Conservation (phyloP, 2,888 invertebrate species). For the Galeruca laticollis region DNA sequence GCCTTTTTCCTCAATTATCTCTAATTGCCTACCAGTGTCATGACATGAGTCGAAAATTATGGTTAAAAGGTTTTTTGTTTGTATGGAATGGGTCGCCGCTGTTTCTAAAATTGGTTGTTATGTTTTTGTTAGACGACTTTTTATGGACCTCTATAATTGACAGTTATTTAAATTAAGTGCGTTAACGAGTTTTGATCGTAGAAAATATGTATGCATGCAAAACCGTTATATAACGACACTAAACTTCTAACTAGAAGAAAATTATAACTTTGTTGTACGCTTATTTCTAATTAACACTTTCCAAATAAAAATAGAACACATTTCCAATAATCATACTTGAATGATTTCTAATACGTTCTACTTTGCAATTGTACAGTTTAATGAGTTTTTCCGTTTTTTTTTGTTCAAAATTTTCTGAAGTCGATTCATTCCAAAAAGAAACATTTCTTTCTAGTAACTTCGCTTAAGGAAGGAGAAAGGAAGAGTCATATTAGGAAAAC, state of each 20-base stretch:
- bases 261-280: not conserved
- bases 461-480: too few relatives aligned
- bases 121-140: not conserved
- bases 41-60: slow-evolving; percentile 12
- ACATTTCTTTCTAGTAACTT: too few relatives aligned
- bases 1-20: slow-evolving; percentile 12
- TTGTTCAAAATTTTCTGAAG: too few relatives aligned
- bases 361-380: too few relatives aligned
- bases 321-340: too few relatives aligned
- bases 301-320: too few relatives aligned
- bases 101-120: slow-evolving; percentile 7
- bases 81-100: not conserved
- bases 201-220: not conserved
- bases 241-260: not conserved
- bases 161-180: slow-evolving; percentile 1
- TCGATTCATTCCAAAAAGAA: too few relatives aligned
- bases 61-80: slow-evolving; percentile 15
- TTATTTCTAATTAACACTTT: not conserved
- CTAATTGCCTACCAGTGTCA: slow-evolving; percentile 6
- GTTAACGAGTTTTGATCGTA: not conserved
- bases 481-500: too few relatives aligned
- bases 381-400: too few relatives aligned
- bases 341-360: too few relatives aligned
- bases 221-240: not conserved
- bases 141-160: not conserved